Conservation (phyloP, 2,113 vertebrate species). For the Bubo blakistoni region DNA sequence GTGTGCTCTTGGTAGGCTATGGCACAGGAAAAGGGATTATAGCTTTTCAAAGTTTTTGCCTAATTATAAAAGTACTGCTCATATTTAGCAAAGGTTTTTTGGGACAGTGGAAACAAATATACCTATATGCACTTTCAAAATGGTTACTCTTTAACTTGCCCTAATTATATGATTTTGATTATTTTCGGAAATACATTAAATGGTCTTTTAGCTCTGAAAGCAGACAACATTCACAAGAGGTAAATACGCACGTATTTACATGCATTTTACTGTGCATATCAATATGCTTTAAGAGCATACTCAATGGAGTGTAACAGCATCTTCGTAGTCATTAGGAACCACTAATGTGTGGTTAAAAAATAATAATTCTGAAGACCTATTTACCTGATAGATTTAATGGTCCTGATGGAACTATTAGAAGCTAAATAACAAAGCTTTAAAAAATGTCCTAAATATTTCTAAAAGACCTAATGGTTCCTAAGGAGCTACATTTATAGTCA, state of each 20-base stretch:
- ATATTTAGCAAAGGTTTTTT: background rate
- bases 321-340: conserved; percentile 11
- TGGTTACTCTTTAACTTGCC: background rate
- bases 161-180: background rate
- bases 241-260: background rate
- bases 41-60: background rate
- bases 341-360: conserved; percentile 58
- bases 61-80: background rate
- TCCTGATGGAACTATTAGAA: conserved; percentile 50
- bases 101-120: background rate
- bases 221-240: background rate
- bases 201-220: conserved; percentile 16
- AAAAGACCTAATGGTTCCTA: background rate
- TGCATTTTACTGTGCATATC: conserved; percentile 27
- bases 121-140: background rate
- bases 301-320: background rate
- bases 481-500: background rate
- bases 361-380: conserved; percentile 40
- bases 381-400: conserved; percentile 61
- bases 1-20: background rate
- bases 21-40: background rate
- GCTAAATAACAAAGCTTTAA: conserved; percentile 42
- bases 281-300: conserved; percentile 16
- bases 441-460: background rate
- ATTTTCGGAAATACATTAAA: conserved; percentile 12